Base-by-base conservation (phyloP, 2,888 invertebrate species). In the Papilio protenor region DNA sequence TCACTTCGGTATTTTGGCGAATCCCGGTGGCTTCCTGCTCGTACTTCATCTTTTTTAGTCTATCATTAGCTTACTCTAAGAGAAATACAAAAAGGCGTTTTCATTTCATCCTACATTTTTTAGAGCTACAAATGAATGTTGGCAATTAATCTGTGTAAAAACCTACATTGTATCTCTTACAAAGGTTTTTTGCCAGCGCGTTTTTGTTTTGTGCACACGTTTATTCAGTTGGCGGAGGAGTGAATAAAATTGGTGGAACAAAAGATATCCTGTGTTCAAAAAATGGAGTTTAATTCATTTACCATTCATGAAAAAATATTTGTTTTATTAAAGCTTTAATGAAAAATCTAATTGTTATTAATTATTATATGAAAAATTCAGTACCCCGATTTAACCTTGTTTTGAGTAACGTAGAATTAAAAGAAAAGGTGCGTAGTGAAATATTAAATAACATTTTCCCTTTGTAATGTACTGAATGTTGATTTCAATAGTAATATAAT, bases 201-300 rank as follows among this genome's bases (percentile, higher is more conserved):
- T 45, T 12, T 70, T 75, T 69, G 52, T 69, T 59, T 57, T 23
- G 33, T n/a, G 40, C 64, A 66, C 55, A 66, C 72, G 66, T 73
- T 12, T 61, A 66, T 73, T 77, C 66, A 66, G 33, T 57, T 18
- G 10, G 2, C 47, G 55, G 64, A 73, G 21, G 16, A 12, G 23
- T 27, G 14, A 52, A 73, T 45, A 66, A 47, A 64, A 27, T 33
- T 64, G 40, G 2, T 27, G 52, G 55, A 77, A 77, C 66, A 77
- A 77, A 73, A 69, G 73, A 57, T 47, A 66, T 73, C 66, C 73
- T 77, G 73, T 76, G 49, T 52, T 40, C 52, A 40, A 49, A 49
- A 49, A 71, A 45, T 47, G 45, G 64, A 27, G 33, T 33, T 64
- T 64, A 27, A 61, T 23, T 23, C 11, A 12, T 59, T 18, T 59